Evolutionary conservation across 2,888 invertebrate species (phyloP).

Genomic region (Neria commutata): DNA sequence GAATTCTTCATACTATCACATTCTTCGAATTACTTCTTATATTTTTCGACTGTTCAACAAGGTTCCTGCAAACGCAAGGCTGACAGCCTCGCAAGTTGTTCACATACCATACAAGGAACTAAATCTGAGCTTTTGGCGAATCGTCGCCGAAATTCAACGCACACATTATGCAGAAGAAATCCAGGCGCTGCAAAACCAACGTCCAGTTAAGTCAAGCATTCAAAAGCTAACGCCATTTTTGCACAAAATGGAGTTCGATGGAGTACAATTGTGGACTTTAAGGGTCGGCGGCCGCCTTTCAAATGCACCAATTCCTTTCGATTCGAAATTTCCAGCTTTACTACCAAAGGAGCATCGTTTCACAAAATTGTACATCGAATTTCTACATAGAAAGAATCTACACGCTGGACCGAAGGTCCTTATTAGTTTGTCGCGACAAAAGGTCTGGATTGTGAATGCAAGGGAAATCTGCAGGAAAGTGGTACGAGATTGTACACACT

Average conservation of each 20-base stretch:
- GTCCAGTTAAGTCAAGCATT: background rate
- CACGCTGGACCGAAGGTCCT: too few species aligned
- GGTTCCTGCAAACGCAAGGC: background rate
- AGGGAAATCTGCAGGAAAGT: too few species aligned
- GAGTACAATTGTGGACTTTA: background rate
- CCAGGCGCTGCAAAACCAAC: background rate
- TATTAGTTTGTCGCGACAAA: background rate
- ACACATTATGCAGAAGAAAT: too few species aligned
- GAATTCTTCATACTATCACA: constrained; percentile 3
- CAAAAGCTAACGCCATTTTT: background rate
- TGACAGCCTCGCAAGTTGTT: background rate
- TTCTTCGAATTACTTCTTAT: background rate
- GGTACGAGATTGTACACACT: too few species aligned
- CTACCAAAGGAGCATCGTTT: background rate
- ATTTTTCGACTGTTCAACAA: constrained; percentile 2
- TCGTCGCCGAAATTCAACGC: background rate
- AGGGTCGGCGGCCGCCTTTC: background rate
- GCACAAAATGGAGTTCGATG: background rate
- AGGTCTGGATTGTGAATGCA: too few species aligned
- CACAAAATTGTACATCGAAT: constrained; percentile 4
- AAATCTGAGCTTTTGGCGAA: background rate
- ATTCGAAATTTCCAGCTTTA: constrained; percentile 1
- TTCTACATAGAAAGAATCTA: constrained; percentile 17
- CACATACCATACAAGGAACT: background rate
- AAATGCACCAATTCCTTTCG: background rate